Conservation (phyloP, 2,797 vertebrate genomes). For the Leuciscus waleckii region DNA sequence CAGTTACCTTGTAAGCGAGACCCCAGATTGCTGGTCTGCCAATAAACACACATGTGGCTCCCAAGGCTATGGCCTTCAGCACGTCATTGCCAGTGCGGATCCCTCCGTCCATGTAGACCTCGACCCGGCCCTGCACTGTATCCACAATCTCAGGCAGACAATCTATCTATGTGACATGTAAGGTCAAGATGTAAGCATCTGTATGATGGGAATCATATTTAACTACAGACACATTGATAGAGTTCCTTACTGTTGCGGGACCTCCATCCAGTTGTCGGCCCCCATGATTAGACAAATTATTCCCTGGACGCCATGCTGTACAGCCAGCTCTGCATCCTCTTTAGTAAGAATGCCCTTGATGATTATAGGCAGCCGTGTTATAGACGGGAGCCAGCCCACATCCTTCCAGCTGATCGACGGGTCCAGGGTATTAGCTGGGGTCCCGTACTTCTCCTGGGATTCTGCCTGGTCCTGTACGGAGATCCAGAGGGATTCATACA, state of each 20-base stretch:
- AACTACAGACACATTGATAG: neutral
- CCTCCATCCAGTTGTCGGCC: slow-evolving; percentile 94
- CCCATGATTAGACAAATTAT: slow-evolving; percentile 96
- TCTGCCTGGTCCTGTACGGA: slow-evolving; percentile 71
- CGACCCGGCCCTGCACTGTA: slow-evolving; percentile 84
- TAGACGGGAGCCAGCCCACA: slow-evolving; percentile 85
- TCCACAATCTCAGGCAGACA: slow-evolving; percentile 90
- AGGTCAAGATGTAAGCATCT: neutral
- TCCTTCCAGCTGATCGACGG: slow-evolving; percentile 91
- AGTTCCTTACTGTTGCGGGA: slow-evolving; percentile 82
- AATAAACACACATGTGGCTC: slow-evolving; percentile 93
- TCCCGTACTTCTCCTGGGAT: slow-evolving; percentile 73
- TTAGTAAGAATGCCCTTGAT: slow-evolving; percentile 96
- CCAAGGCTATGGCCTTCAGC: slow-evolving; percentile 91
- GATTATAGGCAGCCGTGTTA: slow-evolving; percentile 89
- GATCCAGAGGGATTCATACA: neutral
- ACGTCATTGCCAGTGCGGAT: slow-evolving; percentile 91
- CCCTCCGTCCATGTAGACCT: slow-evolving; percentile 94
- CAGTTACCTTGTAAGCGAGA: slow-evolving; percentile 90
- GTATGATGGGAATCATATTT: neutral
- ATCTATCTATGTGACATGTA: slow-evolving; percentile 82
- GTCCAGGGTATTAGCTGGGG: slow-evolving; percentile 83
- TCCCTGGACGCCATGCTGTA: slow-evolving; percentile 88
- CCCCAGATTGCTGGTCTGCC: slow-evolving; percentile 94
- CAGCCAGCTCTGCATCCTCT: slow-evolving; percentile 93